phyloP scores from a whole-genome alignment of 2,113 vertebrate species.

The Carettochelys insculpta region DNA sequence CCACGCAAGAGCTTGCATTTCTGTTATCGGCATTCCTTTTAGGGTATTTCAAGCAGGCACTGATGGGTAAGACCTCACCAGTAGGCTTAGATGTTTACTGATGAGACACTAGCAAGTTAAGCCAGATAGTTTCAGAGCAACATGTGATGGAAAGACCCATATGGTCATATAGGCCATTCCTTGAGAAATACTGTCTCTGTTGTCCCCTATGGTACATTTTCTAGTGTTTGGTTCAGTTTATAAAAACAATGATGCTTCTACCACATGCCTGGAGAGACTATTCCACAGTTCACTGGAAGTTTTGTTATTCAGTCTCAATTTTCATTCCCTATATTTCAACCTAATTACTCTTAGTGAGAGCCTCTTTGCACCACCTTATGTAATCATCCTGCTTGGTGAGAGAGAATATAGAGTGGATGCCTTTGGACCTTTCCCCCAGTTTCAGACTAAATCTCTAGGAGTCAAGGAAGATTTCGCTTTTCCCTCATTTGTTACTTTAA shows the following conservation, averaged over 20 bases:
- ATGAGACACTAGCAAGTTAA: not conserved
- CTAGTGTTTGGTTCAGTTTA: not conserved
- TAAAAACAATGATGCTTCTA: not conserved
- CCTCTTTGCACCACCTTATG: not conserved
- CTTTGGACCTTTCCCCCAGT: not conserved
- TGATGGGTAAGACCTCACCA: not conserved
- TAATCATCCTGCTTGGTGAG: not conserved
- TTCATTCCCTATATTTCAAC: not conserved
- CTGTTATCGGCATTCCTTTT: not conserved
- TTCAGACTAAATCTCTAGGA: not conserved
- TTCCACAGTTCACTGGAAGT: not conserved
- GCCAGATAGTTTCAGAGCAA: not conserved
- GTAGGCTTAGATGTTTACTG: not conserved
- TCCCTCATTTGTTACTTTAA: not conserved
- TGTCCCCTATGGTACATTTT: not conserved
- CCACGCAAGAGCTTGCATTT: not conserved
- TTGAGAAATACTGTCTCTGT: not conserved
- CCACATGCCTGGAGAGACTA: not conserved
- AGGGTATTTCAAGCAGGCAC: not conserved
- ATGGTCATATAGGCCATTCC: not conserved
- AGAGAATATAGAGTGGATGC: not conserved
- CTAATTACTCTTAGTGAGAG: not conserved
- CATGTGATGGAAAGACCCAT: not conserved
- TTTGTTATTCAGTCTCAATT: not conserved
- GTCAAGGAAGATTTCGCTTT: not conserved